phyloP scores from a whole-genome alignment of 2,113 vertebrate genomes.

The Sylvietta virens region DNA sequence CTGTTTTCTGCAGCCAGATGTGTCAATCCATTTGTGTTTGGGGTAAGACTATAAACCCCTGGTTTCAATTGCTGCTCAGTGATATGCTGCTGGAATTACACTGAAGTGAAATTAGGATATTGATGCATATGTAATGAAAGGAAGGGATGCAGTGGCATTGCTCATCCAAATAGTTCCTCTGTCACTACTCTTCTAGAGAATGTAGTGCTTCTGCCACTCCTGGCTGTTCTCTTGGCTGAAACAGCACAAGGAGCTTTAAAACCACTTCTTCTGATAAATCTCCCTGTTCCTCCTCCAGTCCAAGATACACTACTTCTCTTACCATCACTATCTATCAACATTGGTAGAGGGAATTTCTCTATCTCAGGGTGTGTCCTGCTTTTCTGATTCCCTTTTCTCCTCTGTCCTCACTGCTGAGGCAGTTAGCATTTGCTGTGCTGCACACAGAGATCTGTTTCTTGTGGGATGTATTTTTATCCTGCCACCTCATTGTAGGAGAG shows the following conservation, averaged over 20 bases:
- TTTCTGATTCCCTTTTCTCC: neutral
- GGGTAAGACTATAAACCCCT: neutral
- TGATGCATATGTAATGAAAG: neutral
- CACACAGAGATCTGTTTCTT: neutral
- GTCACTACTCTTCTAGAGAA: neutral
- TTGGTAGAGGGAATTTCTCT: neutral
- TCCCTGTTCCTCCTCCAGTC: neutral
- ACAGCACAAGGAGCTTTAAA: neutral
- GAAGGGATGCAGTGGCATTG: neutral
- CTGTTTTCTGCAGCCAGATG: neutral
- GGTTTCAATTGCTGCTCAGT: neutral
- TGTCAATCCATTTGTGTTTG: neutral
- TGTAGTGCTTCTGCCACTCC: neutral
- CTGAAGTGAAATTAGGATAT: neutral
- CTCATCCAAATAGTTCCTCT: neutral
- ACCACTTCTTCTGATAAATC: neutral
- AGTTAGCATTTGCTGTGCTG: neutral
- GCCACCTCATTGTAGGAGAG: rapidly evolving
- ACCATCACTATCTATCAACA: neutral
- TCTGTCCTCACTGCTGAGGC: neutral
- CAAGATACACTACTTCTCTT: neutral
- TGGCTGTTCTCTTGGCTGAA: neutral
- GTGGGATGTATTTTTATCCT: neutral
- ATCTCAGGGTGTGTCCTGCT: neutral
- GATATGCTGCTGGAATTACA: neutral